Evolutionary conservation across 2,888 invertebrate genomes (phyloP), one percentile per base, ranked within the genome.

Genomic region (Eupithecia dodoneata): DNA sequence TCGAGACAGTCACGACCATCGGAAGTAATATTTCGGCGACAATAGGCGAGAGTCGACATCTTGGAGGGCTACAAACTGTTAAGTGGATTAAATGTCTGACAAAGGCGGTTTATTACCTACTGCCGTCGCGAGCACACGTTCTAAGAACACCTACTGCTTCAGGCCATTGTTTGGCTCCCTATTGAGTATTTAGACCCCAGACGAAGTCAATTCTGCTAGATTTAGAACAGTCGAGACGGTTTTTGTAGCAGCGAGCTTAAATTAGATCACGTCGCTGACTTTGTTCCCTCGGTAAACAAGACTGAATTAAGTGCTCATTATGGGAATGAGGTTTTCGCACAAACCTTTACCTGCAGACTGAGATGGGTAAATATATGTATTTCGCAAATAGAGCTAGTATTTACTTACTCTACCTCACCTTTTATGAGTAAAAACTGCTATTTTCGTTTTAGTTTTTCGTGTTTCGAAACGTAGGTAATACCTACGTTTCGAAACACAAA

Each of bases 61-160:
- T 86, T 86, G 86, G 88, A 88, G 86, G 87, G 86, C 87, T 89
- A 89, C 88, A 88, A 89, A 90, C 86, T 90, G 88, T 89, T 92
- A 92, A 93, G 90, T 93, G 92, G 91, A 93, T 93, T 93, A 94
- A 93, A 93, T 86, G 91, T 86, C 86, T 88, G 82, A 93, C 92
- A 93, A 93, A 89, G 87, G 89, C 88, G 83, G 86, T 88, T 91
- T 91, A 92, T 90, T 91, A 89, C 87, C 85, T 86, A 88, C 83
- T 83, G 80, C 82, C 86, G 88, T 87, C 89, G 85, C 83, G 81
- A 87, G 85, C 87, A 89, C 83, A 87, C 83, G 86, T 81, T 85
- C 87, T 89, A 87, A 89, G 88, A 87, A 87, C 87, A 86, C 85
- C 82, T 84, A 83, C 84, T 80, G 84, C 85, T 81, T 15, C 66